Base-by-base conservation (phyloP, 2,113 vertebrate species). In the Lampris incognitus region DNA sequence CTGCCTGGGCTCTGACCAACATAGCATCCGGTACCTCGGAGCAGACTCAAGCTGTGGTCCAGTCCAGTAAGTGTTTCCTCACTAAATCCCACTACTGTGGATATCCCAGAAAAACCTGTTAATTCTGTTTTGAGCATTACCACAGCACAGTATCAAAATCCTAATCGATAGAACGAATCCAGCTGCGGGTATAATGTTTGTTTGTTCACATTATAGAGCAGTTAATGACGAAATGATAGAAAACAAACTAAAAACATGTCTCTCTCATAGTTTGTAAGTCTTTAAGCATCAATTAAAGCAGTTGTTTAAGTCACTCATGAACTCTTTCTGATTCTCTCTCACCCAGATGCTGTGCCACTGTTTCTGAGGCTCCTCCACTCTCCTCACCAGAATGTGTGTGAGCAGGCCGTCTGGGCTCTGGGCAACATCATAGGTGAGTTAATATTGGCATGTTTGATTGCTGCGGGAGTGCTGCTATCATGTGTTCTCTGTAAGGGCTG, bases 1-100 rank as follows among this genome's bases (percentile, higher is more conserved):
- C 98, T 69, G 98, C 98, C 0, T 99, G 98, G 98, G 98, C 98
- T 91, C 91, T 99, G 84, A 99, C 98, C 91, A 99, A 99, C 94
- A 99, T 99, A 56, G 98, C 98, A 4, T 99, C 98, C 57, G 98
- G 98, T 80, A 99, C 98, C 55, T 99, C 98, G 54, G 98, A 99
- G 90, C 98, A 99, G 92, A 99, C 98, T 8, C 98, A 99, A 93
- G 98, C 98, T 0, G 98, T 99, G 81, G 98, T 99, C 83, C 95
- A 99, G 89, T 99, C 98, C 86, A 97, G 97, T 99, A 95, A 95
- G 98, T 97, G 10, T 36, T 10, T 11, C 10, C 40, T 1, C 42
- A 4, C 55, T 46, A 70, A 42, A 57, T 4, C 7, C 6, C 36
- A 68, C 41, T 72, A 5, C 2, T 37, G 2, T 42, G 8, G 6